Evolutionary conservation across 2,888 invertebrate genomes (phyloP), one percentile per base, ranked within the genome.

Genomic region (Entomobrya multifasciata): DNA sequence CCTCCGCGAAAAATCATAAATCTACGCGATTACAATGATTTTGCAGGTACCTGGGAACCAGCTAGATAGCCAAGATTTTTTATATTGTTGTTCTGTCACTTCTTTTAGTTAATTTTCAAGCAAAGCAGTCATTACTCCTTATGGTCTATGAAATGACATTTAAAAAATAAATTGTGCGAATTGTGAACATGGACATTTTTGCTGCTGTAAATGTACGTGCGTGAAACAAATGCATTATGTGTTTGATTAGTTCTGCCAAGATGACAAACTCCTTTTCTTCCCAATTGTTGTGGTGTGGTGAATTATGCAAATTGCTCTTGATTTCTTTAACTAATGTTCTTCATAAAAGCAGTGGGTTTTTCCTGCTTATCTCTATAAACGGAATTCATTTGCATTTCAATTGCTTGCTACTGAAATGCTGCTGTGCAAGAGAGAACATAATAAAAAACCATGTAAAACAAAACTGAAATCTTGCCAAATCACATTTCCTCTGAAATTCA

Each of bases 191-290:
- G 76, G 55, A 36, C 62, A 65, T 36, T 15, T 13, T 49, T 49
- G n/a, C 13, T 8, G 6, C 17, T 36, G 36, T 13, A 36, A n/a
- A n/a, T 65, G 62, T 30, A 65, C 8, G 4, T n/a, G 27, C 62
- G 36, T 30, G 30, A 65, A 65, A 65, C 30, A 36, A 36, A 65
- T 65, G 47, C 22, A 44, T 30, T 36, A 55, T 67, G 60, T 49
- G 44, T 70, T 57, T 44, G 74, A 83, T 83, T 83, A 83, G 83
- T 83, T 83, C 74, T 72, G 83, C 62, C 72, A 83, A 72, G 36
- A 83, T 83, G 83, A 83, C 74, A 83, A 76, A 52, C 72, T n/a
- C 20, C 57, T 79, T 78, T 79, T 52, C 22, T 36, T 65, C 36
- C 36, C 62, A 30, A 65, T 65, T 70, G 47, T n/a, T n/a, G n/a